Conservation (phyloP, 35 echinoderm and acorn worm genomes). For the Ptychodera flava region DNA sequence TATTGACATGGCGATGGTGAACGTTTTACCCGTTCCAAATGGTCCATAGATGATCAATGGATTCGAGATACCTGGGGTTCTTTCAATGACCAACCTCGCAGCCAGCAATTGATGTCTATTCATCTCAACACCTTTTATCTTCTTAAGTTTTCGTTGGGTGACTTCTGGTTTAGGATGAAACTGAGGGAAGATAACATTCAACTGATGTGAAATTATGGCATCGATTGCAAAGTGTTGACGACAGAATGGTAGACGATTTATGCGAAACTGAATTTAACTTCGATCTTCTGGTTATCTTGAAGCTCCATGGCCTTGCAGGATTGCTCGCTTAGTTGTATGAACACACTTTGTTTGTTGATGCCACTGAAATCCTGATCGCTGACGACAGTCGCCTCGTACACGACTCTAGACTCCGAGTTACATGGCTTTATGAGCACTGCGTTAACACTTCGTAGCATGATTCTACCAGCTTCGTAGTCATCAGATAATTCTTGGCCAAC, state of each 20-base stretch:
- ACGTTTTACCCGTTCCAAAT: conserved; percentile 81
- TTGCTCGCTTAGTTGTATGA: conserved; percentile 22
- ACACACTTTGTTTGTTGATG: not conserved
- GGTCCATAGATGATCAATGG: conserved; percentile 63
- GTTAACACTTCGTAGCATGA: conserved; percentile 36
- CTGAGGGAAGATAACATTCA: not conserved
- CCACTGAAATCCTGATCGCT: conserved; percentile 6
- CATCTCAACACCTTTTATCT: not conserved
- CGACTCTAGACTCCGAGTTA: conserved; percentile 3
- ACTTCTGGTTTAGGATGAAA: not conserved
- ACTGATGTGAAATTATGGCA: not conserved
- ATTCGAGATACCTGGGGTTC: not conserved
- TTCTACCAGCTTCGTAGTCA: conserved; percentile 47
- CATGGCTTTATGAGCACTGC: conserved; percentile 40
- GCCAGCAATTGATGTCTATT: conserved; percentile 22
- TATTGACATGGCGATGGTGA: conserved; percentile 51
- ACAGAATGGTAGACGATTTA: conserved; percentile 51
- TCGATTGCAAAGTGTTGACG: conserved; percentile 44
- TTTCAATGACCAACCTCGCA: conserved; percentile 1
- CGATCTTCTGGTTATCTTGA: not conserved
- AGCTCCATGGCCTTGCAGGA: conserved; percentile 37
- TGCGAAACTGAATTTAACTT: conserved; percentile 55
- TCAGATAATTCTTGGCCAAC: conserved; percentile 33
- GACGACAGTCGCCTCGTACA: conserved; percentile 35
- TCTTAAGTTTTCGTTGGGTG: not conserved